Evolutionary conservation across 2,888 invertebrate species (phyloP), one percentile per base, ranked within the genome.

Genomic region (Drosophila mayaguana): DNA sequence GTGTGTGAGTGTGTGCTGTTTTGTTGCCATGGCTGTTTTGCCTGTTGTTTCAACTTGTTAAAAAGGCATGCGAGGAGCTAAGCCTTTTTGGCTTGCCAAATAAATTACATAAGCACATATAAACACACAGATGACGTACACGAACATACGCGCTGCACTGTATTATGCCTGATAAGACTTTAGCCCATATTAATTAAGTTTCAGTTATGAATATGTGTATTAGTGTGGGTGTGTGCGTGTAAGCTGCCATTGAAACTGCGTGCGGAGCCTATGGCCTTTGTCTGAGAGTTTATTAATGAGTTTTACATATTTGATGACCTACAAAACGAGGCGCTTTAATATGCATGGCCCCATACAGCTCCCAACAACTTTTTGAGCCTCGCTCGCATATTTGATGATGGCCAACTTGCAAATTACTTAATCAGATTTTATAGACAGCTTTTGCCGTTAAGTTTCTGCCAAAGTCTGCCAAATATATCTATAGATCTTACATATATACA

Each of bases 341-440:
- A 83, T 83, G 77, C 83, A 84, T 66, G 57, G 22, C 50, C 50
- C 63, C 51, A 32, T 4, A 16, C 22, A 25, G 25, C 74, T 67
- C 53, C 63, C 72, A 79, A 20, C 54, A 40, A 54, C 25, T 54
- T 75, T 84, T 55, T 72, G 82, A 20, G 32, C 56, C 56, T 78
- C 79, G 40, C 46, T 80, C 88, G 85, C 88, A 83, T 83, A 85
- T 75, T 88, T 80, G 78, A 83, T 80, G 78, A 88, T 83, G 72
- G 55, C 68, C 64, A 78, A 81, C 85, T 86, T 83, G 82, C 69
- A 84, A 84, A 83, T 83, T 80, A 82, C 85, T 88, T 88, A 85
- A 88, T 83, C 88, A 80, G 85, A 79, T 84, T 75, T 79, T 64
- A 78, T 59, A 73, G 79, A 75, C 73, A 36, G 32, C 51, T 46